These are phyloP conservation scores for Montipora capricornis DNA, from an alignment of 64 coral and sea anemone species.

Conservation along the genomic window DNA sequence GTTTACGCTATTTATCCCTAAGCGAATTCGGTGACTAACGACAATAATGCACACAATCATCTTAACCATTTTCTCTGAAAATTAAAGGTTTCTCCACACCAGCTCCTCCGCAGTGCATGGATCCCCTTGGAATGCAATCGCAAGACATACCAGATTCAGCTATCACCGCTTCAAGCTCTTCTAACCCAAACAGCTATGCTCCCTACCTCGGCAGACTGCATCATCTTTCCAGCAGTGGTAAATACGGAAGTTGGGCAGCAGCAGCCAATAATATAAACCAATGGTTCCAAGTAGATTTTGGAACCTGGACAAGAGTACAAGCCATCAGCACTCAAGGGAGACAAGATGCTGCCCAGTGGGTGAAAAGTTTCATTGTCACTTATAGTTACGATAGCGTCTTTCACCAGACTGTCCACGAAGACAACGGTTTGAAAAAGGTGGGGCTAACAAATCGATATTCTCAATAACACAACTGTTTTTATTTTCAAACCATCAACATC, in stretches of 20 bases:
- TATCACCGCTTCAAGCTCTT: conserved; percentile 52
- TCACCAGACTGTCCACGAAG: background rate
- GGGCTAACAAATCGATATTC: too few species aligned
- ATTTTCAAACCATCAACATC: too few species aligned
- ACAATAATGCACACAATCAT: too few species aligned
- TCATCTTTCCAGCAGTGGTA: conserved; percentile 18
- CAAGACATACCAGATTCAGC: conserved; percentile 26
- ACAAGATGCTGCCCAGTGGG: conserved; percentile 48
- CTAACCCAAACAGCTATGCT: background rate
- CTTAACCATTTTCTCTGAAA: too few species aligned
- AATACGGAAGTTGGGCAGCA: conserved; percentile 51
- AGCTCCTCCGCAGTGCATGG: conserved; percentile 11
- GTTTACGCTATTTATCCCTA: too few species aligned
- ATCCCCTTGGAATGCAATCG: conserved; percentile 42
- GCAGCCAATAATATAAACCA: conserved; percentile 21
- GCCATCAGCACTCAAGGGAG: conserved; percentile 43
- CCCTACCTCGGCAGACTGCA: conserved; percentile 46
- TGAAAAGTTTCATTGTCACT: conserved; percentile 45
- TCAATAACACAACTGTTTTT: too few species aligned
- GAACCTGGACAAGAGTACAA: conserved; percentile 23
- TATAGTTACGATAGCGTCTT: conserved; percentile 43
- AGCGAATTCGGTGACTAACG: too few species aligned
- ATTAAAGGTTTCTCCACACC: background rate
- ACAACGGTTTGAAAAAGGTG: conserved; percentile 4
- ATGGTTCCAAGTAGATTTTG: conserved; percentile 61